phyloP scores from a whole-genome alignment of 2,888 invertebrate genomes.

The Bellardia bayeri region DNA sequence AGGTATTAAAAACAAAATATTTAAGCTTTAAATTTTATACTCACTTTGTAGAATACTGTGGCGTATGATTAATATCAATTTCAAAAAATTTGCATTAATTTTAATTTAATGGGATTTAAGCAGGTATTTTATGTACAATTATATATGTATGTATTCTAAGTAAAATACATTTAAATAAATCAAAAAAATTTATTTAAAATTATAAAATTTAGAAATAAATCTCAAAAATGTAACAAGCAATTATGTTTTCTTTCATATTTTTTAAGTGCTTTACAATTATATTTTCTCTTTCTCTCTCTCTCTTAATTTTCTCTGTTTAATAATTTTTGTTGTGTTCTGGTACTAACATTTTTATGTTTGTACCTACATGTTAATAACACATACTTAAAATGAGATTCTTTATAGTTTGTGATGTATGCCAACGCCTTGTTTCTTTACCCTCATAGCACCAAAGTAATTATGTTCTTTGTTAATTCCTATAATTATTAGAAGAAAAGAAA shows the following conservation, averaged over 20 bases:
- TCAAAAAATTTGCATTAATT: not conserved
- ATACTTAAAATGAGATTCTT: not conserved
- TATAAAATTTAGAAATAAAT: no score
- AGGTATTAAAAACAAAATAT: no score
- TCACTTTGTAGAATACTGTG: not conserved
- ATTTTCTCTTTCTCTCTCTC: not conserved
- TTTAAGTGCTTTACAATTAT: not conserved
- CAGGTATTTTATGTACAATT: no score
- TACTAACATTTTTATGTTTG: conserved; percentile 2
- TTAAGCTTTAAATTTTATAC: no score
- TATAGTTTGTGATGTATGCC: conserved; percentile 21
- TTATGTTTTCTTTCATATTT: no score
- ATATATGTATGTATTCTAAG: no score
- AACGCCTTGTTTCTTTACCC: conserved; percentile 24
- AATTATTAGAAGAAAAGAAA: conserved; percentile 25
- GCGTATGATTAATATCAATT: conserved; percentile 5
- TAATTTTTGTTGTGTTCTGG: not conserved
- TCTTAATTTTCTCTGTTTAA: not conserved
- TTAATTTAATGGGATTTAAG: no score
- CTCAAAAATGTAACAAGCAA: no score
- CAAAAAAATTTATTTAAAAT: no score
- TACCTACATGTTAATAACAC: not conserved
- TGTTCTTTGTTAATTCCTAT: conserved; percentile 22
- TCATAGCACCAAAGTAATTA: conserved; percentile 37
- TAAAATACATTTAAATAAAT: no score